Evolutionary conservation across 2,888 invertebrate species (phyloP).

Genomic region (Apocheima hispidaria): DNA sequence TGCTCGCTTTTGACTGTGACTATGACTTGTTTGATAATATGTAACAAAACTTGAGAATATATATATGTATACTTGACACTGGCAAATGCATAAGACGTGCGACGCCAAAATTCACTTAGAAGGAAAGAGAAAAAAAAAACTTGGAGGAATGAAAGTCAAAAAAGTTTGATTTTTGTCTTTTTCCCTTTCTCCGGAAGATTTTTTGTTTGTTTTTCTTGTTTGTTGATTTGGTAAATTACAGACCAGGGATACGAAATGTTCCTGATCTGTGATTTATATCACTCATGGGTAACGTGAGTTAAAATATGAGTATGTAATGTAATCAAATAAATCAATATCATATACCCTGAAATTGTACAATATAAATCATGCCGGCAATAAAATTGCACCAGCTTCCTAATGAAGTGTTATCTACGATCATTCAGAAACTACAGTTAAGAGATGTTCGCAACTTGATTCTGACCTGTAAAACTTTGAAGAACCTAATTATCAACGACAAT

Average conservation of each 20-base stretch:
- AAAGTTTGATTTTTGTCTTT: too few relatives aligned
- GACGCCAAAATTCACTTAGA: too few relatives aligned
- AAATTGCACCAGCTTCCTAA: constrained; percentile 58
- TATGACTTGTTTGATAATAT: too few relatives aligned
- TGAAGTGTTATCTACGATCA: constrained; percentile 68
- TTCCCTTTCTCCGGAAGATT: neutral
- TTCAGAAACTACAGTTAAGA: constrained; percentile 55
- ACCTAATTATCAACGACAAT: constrained; percentile 63
- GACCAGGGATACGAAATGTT: constrained; percentile 4
- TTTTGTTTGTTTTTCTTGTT: neutral
- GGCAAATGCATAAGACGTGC: too few relatives aligned
- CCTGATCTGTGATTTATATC: constrained; percentile 17
- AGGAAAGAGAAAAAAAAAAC: too few relatives aligned
- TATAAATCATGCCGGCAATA: constrained; percentile 34
- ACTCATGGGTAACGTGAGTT: neutral
- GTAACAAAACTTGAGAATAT: too few relatives aligned
- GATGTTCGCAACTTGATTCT: constrained; percentile 72
- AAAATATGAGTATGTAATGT: neutral
- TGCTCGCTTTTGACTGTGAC: too few relatives aligned
- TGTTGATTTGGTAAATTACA: constrained; percentile 6
- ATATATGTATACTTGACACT: too few relatives aligned
- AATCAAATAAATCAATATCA: neutral
- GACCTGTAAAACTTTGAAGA: constrained; percentile 65
- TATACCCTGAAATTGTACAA: neutral
- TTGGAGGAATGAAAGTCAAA: too few relatives aligned